These are phyloP conservation scores for Andrena hattorfiana DNA, from an alignment of 2,888 invertebrate species.

Conservation along the genomic window DNA sequence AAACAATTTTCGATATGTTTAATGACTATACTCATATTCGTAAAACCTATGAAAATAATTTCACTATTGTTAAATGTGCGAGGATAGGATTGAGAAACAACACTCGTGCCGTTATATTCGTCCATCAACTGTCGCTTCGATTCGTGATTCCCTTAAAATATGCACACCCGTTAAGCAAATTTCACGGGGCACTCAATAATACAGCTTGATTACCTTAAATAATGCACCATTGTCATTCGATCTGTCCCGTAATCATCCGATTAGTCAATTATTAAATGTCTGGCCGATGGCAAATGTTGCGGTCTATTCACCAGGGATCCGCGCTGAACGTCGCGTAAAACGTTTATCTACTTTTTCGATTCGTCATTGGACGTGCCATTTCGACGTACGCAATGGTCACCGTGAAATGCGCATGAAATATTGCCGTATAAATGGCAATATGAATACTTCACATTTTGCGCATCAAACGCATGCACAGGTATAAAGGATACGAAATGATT, in stretches of 20 bases:
- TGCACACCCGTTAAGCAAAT: slow-evolving; percentile 53
- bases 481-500: slow-evolving; percentile 4
- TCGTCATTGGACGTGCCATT: slow-evolving; percentile 63
- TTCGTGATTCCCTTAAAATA: slow-evolving; percentile 54
- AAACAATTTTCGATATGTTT: background rate
- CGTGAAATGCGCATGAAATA: slow-evolving; percentile 62
- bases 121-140: slow-evolving; percentile 6
- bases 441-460: slow-evolving; percentile 56
- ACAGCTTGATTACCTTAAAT: slow-evolving; percentile 70
- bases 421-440: slow-evolving; percentile 40
- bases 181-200: slow-evolving; percentile 66
- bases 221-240: slow-evolving; percentile 76
- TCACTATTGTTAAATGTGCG: no score
- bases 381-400: slow-evolving; percentile 52
- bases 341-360: slow-evolving; percentile 71
- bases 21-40: background rate
- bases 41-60: no score
- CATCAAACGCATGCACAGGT: slow-evolving; percentile 11
- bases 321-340: slow-evolving; percentile 50
- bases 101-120: background rate
- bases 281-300: slow-evolving; percentile 63
- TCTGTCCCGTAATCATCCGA: slow-evolving; percentile 75
- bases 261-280: slow-evolving; percentile 76
- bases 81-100: background rate
- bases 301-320: slow-evolving; percentile 56